Evolutionary conservation across 1,140 invertebrate species (phyloP).

Genomic region (Capitella teleta): DNA sequence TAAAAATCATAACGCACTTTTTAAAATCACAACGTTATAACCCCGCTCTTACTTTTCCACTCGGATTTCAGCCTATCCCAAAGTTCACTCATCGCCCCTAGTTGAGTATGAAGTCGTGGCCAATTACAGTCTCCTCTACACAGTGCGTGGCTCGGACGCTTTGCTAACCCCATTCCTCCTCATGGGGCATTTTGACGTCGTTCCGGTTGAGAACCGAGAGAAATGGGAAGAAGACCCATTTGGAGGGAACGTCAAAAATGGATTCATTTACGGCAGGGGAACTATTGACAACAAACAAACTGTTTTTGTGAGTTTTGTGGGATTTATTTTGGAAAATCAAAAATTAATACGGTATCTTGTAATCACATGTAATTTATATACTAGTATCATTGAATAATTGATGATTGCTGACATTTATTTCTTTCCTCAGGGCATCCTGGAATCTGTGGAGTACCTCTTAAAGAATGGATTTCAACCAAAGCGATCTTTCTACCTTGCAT

Average conservation of each 20-base stretch:
- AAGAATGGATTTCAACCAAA: constrained; percentile 37
- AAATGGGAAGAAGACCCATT: constrained; percentile 48
- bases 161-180: constrained; percentile 46
- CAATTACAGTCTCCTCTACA: constrained; percentile 46
- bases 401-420: neutral
- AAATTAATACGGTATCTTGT: neutral
- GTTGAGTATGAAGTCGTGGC: constrained; percentile 42
- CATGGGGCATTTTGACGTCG: constrained; percentile 50
- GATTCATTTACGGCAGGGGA: constrained; percentile 49
- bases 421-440: constrained; percentile 45
- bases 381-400: neutral
- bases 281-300: constrained; percentile 49
- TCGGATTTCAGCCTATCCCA: constrained; percentile 44
- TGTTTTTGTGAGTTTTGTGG: constrained; percentile 41
- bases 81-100: constrained; percentile 39
- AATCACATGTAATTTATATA: neutral
- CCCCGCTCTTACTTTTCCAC: too few species aligned
- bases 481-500: constrained; percentile 49
- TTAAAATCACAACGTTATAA: too few species aligned
- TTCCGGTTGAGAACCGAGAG: constrained; percentile 42
- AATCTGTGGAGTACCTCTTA: constrained; percentile 46
- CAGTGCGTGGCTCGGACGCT: constrained; percentile 26
- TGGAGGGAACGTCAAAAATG: constrained; percentile 42
- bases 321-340: neutral
- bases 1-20: too few species aligned